Base-by-base conservation (phyloP, 2,113 vertebrate species). In the Nyctibius bracteatus region DNA sequence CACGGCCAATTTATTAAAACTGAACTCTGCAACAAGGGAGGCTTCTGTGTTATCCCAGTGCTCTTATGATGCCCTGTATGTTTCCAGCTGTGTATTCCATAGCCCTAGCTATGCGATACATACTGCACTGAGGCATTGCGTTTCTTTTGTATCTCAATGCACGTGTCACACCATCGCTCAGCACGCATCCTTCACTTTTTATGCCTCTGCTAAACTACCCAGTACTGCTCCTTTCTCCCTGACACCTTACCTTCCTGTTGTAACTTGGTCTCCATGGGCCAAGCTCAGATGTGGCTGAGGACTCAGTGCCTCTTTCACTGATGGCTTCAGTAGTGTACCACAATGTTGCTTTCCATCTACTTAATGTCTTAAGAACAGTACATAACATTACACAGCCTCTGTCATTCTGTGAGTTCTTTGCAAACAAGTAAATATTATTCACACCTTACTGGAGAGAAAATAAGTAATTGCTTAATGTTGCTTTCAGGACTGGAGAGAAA, bases 91-190 rank as follows among this genome's bases (percentile, higher is more conserved):
- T 46, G 49, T 37, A 7, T 23, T 43, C 62, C 35, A 11, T 6
- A 55, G 41, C 16, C 46, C 22, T 3, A 63, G 47, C 35, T 37
- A 11, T 35, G 41, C 2, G 0, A 19, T 25, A 22, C 20, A 7
- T 9, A 39, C 0, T 24, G 23, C 68, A 6, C 12, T 10, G 46
- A 31, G 46, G 47, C 25, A 22, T 28, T 30, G 43, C 0, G 0
- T 70, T 47, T 54, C 18, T 20, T 46, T 41, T 27, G 23, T 52
- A 27, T 8, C 67, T 25, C 37, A 21, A 4, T 28, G 21, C 17
- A 35, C 6, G 0, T 7, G 12, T 30, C 33, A 25, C 13, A 14
- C 37, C 37, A 9, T 37, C 0, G 3, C 51, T 49, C 43, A 37
- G 14, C 67, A n/a, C 11, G 0, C 25, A 18, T 25, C 24, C 52